Percentiles rank a stretch among this genome's conserved stretches.
phyloP scores from a whole-genome alignment of 2,113 vertebrate genomes.

The Casuarius casuarius region DNA sequence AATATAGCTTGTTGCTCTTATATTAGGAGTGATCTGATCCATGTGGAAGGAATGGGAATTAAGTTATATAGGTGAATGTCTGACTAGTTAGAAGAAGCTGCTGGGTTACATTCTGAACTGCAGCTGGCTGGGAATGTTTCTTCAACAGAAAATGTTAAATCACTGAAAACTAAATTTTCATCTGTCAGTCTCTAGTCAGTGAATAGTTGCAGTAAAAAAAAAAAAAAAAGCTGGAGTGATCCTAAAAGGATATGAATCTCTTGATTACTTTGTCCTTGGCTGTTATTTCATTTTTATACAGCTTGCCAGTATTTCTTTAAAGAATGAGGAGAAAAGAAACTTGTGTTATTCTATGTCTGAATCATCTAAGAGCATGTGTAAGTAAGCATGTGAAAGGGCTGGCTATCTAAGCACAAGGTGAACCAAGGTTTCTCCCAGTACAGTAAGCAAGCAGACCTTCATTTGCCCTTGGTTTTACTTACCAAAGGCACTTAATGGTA shows the following conservation, averaged over 20 bases:
- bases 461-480: background rate
- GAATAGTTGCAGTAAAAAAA: background rate
- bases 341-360: background rate
- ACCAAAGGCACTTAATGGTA: background rate
- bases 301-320: background rate
- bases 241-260: background rate
- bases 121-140: background rate
- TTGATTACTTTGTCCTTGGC: background rate
- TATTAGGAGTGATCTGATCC: background rate
- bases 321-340: background rate
- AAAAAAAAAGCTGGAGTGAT: background rate
- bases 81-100: background rate
- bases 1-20: background rate
- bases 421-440: background rate
- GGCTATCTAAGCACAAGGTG: background rate
- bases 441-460: slow-evolving; percentile 25
- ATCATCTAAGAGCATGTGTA: background rate
- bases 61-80: background rate
- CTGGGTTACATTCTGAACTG: background rate
- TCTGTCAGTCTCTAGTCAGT: background rate
- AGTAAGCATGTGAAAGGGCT: background rate
- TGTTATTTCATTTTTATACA: background rate
- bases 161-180: background rate
- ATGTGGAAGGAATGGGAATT: background rate
- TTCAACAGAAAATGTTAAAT: background rate